phyloP scores from a whole-genome alignment of 1,140 invertebrate genomes.

The Hypothenemus hampei region DNA sequence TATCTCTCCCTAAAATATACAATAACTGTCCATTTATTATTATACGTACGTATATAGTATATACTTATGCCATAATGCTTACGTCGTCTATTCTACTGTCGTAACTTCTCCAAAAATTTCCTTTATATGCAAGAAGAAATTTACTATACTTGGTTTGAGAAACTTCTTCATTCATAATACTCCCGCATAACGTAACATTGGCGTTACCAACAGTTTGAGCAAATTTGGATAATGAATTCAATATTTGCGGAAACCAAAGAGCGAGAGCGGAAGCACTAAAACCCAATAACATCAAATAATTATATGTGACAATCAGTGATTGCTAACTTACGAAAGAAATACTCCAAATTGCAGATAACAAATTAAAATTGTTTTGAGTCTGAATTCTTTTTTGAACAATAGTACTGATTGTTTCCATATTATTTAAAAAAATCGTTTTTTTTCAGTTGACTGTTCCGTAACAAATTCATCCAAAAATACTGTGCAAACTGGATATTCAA shows the following conservation, averaged over 20 bases:
- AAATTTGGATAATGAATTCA: conserved; percentile 46
- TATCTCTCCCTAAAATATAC: conserved; percentile 11
- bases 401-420: conserved; percentile 49
- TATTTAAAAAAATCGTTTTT: conserved; percentile 27
- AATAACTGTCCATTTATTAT: too few species aligned
- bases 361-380: conserved; percentile 53
- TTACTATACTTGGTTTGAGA: too few species aligned
- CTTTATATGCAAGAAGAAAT: neutral
- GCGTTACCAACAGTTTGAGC: conserved; percentile 19
- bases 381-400: conserved; percentile 49
- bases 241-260: conserved; percentile 53
- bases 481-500: conserved; percentile 57
- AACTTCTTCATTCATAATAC: neutral
- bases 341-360: conserved; percentile 53
- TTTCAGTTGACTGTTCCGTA: conserved; percentile 17
- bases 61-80: too few species aligned
- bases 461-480: conserved; percentile 29
- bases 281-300: neutral
- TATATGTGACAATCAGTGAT: neutral
- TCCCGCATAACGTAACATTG: conserved; percentile 33
- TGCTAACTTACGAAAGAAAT: conserved; percentile 46
- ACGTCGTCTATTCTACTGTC: too few species aligned
- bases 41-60: too few species aligned
- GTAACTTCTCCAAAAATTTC: neutral
- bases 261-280: conserved; percentile 51